Evolutionary conservation across 2,888 invertebrate genomes (phyloP).

Genomic region (Acrobasis consociella): DNA sequence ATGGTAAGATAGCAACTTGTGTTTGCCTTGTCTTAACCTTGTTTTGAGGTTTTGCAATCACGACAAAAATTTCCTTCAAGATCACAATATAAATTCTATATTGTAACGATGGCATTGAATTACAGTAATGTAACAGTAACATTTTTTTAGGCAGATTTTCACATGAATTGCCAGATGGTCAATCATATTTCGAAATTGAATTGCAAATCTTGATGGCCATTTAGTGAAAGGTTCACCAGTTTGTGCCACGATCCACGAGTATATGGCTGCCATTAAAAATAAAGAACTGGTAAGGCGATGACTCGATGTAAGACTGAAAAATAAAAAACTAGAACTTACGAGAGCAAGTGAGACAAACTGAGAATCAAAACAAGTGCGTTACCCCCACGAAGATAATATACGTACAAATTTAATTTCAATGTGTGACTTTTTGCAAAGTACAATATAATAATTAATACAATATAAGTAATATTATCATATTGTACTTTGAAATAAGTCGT

Average conservation of each 20-base stretch:
- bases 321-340: constrained; percentile 51
- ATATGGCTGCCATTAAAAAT: constrained; percentile 64
- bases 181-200: constrained; percentile 32
- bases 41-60: constrained; percentile 25
- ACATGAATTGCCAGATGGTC: neutral
- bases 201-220: constrained; percentile 37
- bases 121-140: neutral
- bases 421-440: constrained; percentile 44
- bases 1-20: constrained; percentile 41
- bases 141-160: constrained; percentile 1
- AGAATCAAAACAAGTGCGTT: constrained; percentile 76
- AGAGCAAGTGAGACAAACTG: constrained; percentile 61
- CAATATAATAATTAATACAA: constrained; percentile 25
- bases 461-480: no score
- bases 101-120: neutral
- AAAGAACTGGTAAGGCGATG: constrained; percentile 71
- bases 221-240: constrained; percentile 67
- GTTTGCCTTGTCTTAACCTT: constrained; percentile 40
- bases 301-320: constrained; percentile 68
- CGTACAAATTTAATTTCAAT: constrained; percentile 58
- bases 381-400: constrained; percentile 77
- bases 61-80: constrained; percentile 18
- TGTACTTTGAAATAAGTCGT: no score
- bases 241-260: constrained; percentile 62
- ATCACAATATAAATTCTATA: neutral